Evolutionary conservation across 2,113 vertebrate species (phyloP).

Genomic region (Pachyramphus minor): DNA sequence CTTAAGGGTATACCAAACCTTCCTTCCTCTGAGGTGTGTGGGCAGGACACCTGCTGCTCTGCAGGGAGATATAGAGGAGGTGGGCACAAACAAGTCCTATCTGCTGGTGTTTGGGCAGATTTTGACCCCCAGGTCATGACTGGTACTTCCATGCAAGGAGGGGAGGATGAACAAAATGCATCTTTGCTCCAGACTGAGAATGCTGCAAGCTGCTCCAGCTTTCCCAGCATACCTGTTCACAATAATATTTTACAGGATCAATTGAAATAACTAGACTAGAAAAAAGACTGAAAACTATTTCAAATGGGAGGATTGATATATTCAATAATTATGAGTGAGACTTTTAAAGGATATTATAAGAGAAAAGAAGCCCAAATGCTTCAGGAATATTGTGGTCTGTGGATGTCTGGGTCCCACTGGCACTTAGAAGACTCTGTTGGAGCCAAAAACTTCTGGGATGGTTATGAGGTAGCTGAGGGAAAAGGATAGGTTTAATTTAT

Average conservation of each 20-base stretch:
- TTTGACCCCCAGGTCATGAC: fast-evolving
- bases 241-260: too few species aligned
- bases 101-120: fast-evolving
- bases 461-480: background rate
- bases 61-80: background rate
- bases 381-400: background rate
- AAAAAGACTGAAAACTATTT: background rate
- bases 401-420: background rate
- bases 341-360: background rate
- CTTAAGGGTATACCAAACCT: background rate
- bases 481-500: background rate
- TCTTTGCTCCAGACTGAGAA: background rate
- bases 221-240: background rate
- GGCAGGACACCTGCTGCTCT: background rate
- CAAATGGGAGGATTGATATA: background rate
- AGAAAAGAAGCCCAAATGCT: background rate
- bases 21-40: too few species aligned
- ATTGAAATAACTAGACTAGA: background rate
- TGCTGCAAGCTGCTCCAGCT: background rate
- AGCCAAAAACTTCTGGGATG: background rate
- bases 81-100: fast-evolving
- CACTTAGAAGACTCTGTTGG: background rate
- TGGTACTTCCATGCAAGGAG: fast-evolving
- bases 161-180: fast-evolving
- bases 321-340: background rate